Base-by-base conservation (phyloP, 2,797 vertebrate species). In the Crax fasciolata region DNA sequence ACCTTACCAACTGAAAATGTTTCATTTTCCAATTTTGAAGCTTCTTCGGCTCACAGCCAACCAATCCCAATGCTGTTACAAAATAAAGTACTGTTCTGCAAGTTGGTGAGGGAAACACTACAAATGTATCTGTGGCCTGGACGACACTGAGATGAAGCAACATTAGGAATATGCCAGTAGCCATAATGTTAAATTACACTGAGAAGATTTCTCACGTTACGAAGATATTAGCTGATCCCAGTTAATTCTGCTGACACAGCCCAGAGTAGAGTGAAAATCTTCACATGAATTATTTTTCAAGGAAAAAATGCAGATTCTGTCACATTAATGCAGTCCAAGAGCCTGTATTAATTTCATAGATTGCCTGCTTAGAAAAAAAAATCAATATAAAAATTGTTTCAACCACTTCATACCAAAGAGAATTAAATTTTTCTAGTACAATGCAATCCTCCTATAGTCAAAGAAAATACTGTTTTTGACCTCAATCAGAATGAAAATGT, bases 391-490 rank as follows among this genome's bases (percentile, higher is more conserved):
- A 92, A 70, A 57, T 25, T 15, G 4, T 16, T 35, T 49, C 38
- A 84, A 81, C 15, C 7, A 57, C 54, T 77, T 86, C 21, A 70
- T 43, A 89, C 49, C 23, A 91, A 94, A 85, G 87, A 91, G 14
- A 87, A 32, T 58, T 74, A n/a, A 15, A 4, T 32, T 79, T 83
- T 80, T 63, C 44, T 81, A 51, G 20, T 72, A 5, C 14, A 90
- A 61, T 32, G 18, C 28, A 86, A 90, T 72, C 38, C 32, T 84
- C 87, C 49, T 39, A 2, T 46, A 91, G 32, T 72, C 68, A 86
- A 77, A 44, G 61, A 74, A 89, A 91, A 77, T 63, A 90, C 2
- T 76, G 27, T 62, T 78, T 91, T 58, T 86, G 17, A 54, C 46
- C 21, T 78, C 54, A 70, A 0, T 62, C 55, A 76, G 59, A 79